Evolutionary conservation across 2,113 vertebrate species (phyloP).

Genomic region (Monarcha castaneiventris): DNA sequence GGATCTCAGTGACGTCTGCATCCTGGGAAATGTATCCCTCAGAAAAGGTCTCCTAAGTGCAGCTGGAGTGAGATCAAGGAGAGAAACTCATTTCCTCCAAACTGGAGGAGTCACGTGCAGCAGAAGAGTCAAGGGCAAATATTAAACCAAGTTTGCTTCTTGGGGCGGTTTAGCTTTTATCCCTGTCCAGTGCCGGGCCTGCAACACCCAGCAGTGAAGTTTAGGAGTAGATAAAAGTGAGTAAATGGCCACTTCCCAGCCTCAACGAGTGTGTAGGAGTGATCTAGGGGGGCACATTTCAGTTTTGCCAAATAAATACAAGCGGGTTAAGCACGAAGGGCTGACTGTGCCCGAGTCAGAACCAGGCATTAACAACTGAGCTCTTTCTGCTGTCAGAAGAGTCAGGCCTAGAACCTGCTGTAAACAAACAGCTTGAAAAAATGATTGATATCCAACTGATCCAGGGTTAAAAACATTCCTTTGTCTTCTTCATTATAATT

Average conservation of each 20-base stretch:
- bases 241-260: not conserved
- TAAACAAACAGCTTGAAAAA: not conserved
- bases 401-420: not conserved
- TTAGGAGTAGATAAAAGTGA: slow-evolving; percentile 45
- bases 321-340: not conserved
- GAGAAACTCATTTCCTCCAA: not conserved
- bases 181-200: not conserved
- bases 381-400: not conserved
- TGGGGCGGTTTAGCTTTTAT: not conserved
- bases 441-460: not conserved
- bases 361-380: not conserved
- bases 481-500: not conserved
- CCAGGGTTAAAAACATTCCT: not conserved
- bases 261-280: not conserved
- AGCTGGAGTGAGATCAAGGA: not conserved
- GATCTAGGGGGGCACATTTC: not conserved
- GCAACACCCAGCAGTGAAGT: not conserved
- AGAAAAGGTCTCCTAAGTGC: not conserved
- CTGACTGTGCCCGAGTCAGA: not conserved
- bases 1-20: not conserved
- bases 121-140: not conserved
- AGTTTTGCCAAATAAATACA: not conserved
- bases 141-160: not conserved
- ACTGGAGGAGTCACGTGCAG: not conserved
- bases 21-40: not conserved